These are phyloP conservation scores for Poeciliopsis prolifica DNA, from an alignment of 2,113 vertebrate genomes.

Conservation along the genomic window DNA sequence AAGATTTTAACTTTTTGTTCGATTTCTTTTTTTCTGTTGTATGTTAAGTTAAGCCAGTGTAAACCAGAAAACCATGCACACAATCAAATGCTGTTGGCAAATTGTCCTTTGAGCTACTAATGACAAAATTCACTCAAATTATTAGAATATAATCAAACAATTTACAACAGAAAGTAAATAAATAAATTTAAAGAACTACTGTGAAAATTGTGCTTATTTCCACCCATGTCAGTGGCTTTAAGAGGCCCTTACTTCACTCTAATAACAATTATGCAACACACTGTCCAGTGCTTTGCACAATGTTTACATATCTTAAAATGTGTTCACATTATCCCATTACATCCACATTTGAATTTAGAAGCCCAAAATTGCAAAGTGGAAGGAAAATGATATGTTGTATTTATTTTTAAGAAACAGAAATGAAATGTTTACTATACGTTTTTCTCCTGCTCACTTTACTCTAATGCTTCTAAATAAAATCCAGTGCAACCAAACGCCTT, in stretches of 20 bases:
- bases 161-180: background rate
- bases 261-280: background rate
- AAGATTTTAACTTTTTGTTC: constrained; percentile 8
- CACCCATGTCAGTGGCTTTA: background rate
- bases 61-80: too few species aligned
- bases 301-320: background rate
- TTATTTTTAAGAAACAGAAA: too few species aligned
- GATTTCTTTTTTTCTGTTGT: background rate
- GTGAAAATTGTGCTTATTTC: constrained; percentile 4
- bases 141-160: background rate
- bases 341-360: background rate
- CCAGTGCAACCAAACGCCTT: background rate
- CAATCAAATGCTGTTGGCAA: background rate
- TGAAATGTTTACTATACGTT: too few species aligned
- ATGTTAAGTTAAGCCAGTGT: background rate
- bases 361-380: background rate
- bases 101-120: background rate
- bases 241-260: constrained; percentile 10
- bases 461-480: too few species aligned
- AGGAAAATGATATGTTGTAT: background rate
- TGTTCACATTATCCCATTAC: background rate
- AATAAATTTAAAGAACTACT: background rate
- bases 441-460: too few species aligned
- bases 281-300: background rate
- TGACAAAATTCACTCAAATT: background rate